Percentiles rank a stretch among this genome's conserved stretches.
Evolutionary conservation across 1,140 invertebrate species (phyloP).

Genomic region (Hestina assimilis): DNA sequence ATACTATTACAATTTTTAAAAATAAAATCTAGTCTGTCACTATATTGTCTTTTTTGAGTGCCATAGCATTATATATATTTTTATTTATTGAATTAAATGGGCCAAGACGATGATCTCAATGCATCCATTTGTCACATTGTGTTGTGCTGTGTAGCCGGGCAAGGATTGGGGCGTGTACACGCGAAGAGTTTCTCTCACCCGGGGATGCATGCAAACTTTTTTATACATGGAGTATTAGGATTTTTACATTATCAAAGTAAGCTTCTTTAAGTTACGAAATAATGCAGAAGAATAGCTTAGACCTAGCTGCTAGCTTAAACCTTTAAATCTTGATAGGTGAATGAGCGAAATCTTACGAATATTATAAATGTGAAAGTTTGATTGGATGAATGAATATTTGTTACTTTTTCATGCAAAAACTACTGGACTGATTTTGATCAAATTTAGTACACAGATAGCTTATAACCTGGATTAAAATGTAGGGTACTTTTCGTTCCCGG

Average conservation of each 20-base stretch:
- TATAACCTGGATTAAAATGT: no score
- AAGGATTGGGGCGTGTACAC: conserved; percentile 40
- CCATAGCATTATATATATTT: conserved; percentile 19
- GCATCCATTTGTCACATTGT: conserved; percentile 56
- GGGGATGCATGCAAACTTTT: conserved; percentile 66
- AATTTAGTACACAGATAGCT: no score
- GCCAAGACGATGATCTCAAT: conserved; percentile 48
- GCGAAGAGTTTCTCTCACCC: conserved; percentile 49
- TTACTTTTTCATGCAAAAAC: no score
- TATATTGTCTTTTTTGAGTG: background rate
- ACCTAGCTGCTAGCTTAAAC: no score
- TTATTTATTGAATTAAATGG: conserved; percentile 41
- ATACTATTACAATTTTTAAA: no score
- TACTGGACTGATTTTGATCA: no score
- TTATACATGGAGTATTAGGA: conserved; percentile 60
- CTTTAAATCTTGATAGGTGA: no score
- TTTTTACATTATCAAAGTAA: conserved; percentile 62
- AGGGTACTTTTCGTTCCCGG: no score
- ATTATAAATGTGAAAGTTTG: no score
- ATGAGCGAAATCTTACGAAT: no score
- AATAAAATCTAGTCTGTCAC: background rate
- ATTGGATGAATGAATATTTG: no score
- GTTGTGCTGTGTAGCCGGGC: conserved; percentile 54
- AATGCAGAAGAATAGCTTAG: background rate
- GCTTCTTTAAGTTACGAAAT: conserved; percentile 12